Conservation (phyloP, 2,797 vertebrate genomes). For the Pteronotus mesoamericanus region DNA sequence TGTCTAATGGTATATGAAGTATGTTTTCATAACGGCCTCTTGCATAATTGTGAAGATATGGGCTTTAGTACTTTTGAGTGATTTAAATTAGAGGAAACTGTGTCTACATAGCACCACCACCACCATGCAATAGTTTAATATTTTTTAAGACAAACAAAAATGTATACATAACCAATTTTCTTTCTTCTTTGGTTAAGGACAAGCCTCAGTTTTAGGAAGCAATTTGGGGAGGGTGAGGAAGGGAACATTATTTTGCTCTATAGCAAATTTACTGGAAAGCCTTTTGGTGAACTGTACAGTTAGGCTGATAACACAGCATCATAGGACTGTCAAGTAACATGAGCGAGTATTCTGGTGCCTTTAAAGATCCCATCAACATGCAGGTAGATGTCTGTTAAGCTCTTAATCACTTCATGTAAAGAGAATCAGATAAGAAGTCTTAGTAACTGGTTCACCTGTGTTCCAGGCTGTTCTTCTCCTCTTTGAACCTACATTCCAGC, state of each 20-base stretch:
- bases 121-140: background rate
- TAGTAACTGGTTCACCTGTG: background rate
- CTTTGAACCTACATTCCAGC: background rate
- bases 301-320: background rate
- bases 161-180: background rate
- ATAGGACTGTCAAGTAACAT: background rate
- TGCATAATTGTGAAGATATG: background rate
- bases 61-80: background rate
- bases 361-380: background rate
- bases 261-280: background rate
- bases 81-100: background rate
- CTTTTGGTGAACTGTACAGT: background rate
- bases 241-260: background rate
- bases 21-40: background rate
- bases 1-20: background rate
- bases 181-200: background rate
- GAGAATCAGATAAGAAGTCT: background rate
- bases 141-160: background rate
- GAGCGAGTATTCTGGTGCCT: background rate
- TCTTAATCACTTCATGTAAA: background rate
- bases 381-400: background rate
- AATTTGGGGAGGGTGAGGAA: background rate
- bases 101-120: background rate
- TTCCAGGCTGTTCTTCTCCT: background rate
- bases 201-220: background rate